Evolutionary conservation across 2,888 invertebrate genomes (phyloP), one percentile per base, ranked within the genome.

Genomic region (Eilema griseolum): DNA sequence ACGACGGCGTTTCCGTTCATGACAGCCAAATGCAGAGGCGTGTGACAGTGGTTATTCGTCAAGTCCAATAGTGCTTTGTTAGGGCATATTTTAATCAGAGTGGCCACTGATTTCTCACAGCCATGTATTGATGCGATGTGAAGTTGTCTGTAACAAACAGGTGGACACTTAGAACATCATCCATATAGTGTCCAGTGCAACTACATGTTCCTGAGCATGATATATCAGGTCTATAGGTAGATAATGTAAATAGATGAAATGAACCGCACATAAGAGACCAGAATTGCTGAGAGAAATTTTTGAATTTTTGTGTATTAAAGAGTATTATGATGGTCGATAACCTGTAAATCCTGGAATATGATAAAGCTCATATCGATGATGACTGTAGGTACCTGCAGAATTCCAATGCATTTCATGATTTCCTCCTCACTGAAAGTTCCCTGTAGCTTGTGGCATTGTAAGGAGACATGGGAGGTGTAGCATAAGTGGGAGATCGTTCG

Each of bases 11-110:
- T 97, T 14, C 96, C 96, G 57, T 97, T 97, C 79, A 98, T 94
- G 1, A 98, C 98, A 0, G 99, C 98, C 75, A 99, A 93, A 92
- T 99, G 99, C n/a, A 99, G 92, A 0, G 98, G 97, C 2, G 98
- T 97, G 85, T 98, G 97, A 10, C 97, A 96, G 70, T 96, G 96
- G 92, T 98, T 97, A 92, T 99, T 99, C 67, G 96, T 96, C 56
- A 98, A 96, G 89, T 98, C 97, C 61, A 99, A 93, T 73, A 97
- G 96, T 64, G 96, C 96, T 67, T 97, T 97, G 91, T 97, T 96
- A 52, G 98, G 98, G 73, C 97, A 97, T 88, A 97, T 95, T 75
- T 96, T 96, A 83, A 98, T 97, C 65, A 99, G 95, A 66, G 97
- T 96, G 79, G 97, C 95, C 0, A 97, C 97, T 74, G 97, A 97